Conservation (phyloP, 2,113 vertebrate species). For the Phasianus colchicus region DNA sequence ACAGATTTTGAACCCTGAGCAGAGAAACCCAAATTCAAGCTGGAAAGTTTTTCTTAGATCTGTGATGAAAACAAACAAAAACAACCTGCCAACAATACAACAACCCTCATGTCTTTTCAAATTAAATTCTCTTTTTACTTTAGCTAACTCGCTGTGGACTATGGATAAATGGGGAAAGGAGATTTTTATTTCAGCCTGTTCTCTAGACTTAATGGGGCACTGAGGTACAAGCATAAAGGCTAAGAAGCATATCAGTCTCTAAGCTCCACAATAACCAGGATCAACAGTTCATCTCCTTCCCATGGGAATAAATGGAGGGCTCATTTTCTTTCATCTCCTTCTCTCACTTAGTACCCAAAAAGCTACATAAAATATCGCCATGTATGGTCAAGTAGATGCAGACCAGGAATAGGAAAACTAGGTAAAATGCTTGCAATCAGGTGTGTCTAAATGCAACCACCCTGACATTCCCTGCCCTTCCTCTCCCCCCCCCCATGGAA, state of each 20-base stretch:
- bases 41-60: neutral
- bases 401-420: neutral
- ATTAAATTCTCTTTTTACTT: neutral
- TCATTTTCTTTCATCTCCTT: neutral
- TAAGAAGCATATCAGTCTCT: neutral
- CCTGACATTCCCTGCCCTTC: neutral
- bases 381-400: neutral
- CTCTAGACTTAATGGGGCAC: neutral
- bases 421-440: neutral
- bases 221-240: neutral
- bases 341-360: neutral
- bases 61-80: neutral
- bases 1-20: neutral
- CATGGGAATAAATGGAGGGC: neutral
- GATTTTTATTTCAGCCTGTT: neutral
- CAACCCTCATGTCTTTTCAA: neutral
- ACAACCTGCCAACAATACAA: fast-evolving
- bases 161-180: neutral
- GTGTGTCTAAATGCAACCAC: neutral
- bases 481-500: too few species aligned
- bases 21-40: neutral
- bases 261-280: neutral
- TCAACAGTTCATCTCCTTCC: neutral
- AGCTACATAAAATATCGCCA: neutral
- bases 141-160: neutral